phyloP scores from a whole-genome alignment of 2,888 invertebrate species.

The Beris morrisii region DNA sequence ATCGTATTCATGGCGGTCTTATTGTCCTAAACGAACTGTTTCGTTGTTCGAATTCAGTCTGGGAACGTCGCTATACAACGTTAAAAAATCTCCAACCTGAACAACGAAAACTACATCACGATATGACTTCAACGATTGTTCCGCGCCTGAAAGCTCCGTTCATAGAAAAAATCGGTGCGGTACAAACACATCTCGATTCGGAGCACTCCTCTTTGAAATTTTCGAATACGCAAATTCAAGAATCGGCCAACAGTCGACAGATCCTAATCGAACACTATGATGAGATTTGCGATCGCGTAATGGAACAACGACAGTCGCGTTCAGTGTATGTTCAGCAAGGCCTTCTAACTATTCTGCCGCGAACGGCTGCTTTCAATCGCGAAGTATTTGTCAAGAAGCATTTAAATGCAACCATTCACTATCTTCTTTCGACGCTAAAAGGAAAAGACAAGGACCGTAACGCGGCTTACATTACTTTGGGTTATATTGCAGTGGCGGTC shows the following conservation, averaged over 20 bases:
- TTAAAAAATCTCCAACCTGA: conserved; percentile 64
- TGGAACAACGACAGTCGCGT: conserved; percentile 75
- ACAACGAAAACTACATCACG: conserved; percentile 45
- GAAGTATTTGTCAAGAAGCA: conserved; percentile 77
- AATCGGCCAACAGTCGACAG: conserved; percentile 84
- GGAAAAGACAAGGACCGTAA: conserved; percentile 84
- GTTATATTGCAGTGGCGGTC: conserved; percentile 87
- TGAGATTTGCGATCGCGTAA: conserved; percentile 73
- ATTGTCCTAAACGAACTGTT: conserved; percentile 92
- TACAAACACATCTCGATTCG: conserved; percentile 47
- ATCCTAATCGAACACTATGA: conserved; percentile 83
- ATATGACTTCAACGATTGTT: conserved; percentile 48
- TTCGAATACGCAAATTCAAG: conserved; percentile 64
- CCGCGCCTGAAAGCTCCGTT: conserved; percentile 58
- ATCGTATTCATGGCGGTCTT: conserved; percentile 89
- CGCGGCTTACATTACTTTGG: conserved; percentile 86
- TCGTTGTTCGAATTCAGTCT: conserved; percentile 83
- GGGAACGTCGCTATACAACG: conserved; percentile 80
- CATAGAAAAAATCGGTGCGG: conserved; percentile 51
- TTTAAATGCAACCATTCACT: conserved; percentile 72
- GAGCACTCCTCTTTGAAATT: conserved; percentile 47
- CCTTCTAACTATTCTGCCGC: conserved; percentile 82
- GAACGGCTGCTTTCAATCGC: conserved; percentile 90
- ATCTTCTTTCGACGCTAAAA: conserved; percentile 74
- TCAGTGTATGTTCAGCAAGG: conserved; percentile 84